Evolutionary conservation across 2,797 vertebrate genomes (phyloP), one percentile per base, ranked within the genome.

Genomic region (Cephalopachus bancanus): DNA sequence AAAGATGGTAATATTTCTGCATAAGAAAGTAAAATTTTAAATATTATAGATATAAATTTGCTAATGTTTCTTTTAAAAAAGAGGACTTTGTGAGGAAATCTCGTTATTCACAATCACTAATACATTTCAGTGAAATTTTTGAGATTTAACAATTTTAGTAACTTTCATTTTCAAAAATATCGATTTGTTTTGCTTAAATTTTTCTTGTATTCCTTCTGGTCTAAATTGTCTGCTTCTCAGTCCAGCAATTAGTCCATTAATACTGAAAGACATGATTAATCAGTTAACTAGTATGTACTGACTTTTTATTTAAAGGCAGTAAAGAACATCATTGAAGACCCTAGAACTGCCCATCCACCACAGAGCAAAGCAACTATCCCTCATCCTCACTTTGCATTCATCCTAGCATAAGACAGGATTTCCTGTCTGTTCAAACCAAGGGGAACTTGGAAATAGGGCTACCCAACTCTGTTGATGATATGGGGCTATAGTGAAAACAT

Each of bases 1-100:
- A 89, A 85, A 53, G 49, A 57, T 64, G 97, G 24, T 67, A 93
- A 30, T 92, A 85, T 53, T 49, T 57, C 55, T 95, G 20, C 6
- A 83, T 53, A 60, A 28, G n/a, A 20, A 7, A 59, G 30, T 19
- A 96, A 22, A 86, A 10, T 89, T 96, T 92, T 92, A 81, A 83
- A 62, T 80, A 78, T 65, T 78, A 28, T 80, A 81, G 28, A 67
- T 59, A 7, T 37, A 85, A 91, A 93, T 95, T 75, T 57, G 57
- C 59, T 57, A 59, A 44, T 88, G 19, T 88, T 93, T 88, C 51
- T 92, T 92, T 53, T 10, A 26, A 57, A 85, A 88, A 84, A 65
- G 6, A 60, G 0, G 15, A 53, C 26, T 84, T 83, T n/a, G 3
- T 53, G 55, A 89, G 55, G 72, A 91, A 81, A 95, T 71, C 4